Evolutionary conservation across 2,888 invertebrate species (phyloP), one percentile per base, ranked within the genome.

Genomic region (Deilephila elpenor): DNA sequence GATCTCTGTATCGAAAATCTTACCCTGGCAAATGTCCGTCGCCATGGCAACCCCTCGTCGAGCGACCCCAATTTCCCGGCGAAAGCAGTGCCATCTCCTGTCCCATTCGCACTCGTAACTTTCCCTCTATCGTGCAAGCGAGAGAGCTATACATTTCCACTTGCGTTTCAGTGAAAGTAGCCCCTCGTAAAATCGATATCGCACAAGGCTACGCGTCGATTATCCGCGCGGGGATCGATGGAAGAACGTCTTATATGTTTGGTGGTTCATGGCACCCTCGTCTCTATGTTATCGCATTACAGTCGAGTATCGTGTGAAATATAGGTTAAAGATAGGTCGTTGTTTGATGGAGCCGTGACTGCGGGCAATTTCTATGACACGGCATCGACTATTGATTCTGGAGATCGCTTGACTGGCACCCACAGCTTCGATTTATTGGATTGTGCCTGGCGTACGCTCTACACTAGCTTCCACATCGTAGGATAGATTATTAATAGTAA

Each of bases 121-220:
- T 37, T 53, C 25, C 37, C 34, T 53, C 29, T 32, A 77, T 76
- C 59, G 86, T 62, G 59, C 1, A 78, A 91, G 74, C 72, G 88
- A 83, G 90, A 89, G 59, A 73, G 76, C 0, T n/a, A 75, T 78
- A 83, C 29, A 14, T 74, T 62, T 81, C 75, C 74, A 56, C 17
- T 79, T 87, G 80, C 84, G 85, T 82, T 84, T 80, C 75, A 81
- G 82, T 82, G 83, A 89, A 89, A 89, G 87, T 87, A 83, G 88
- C 88, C 85, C 87, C 85, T 83, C 86, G 89, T 90, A 94, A 94
- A 94, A 95, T 95, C 95, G 95, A 95, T 95, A 94, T 94, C 93
- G 93, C 93, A 92, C 94, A 95, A 95, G 95, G 94, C 94, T 94
- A 91, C 91, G 88, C 92, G 94, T 95, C 94, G 94, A 95, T 94